Percentiles rank a stretch among this genome's conserved stretches.
Conservation (phyloP, 1,140 invertebrate species). For the Drosophila nigromelanica region DNA sequence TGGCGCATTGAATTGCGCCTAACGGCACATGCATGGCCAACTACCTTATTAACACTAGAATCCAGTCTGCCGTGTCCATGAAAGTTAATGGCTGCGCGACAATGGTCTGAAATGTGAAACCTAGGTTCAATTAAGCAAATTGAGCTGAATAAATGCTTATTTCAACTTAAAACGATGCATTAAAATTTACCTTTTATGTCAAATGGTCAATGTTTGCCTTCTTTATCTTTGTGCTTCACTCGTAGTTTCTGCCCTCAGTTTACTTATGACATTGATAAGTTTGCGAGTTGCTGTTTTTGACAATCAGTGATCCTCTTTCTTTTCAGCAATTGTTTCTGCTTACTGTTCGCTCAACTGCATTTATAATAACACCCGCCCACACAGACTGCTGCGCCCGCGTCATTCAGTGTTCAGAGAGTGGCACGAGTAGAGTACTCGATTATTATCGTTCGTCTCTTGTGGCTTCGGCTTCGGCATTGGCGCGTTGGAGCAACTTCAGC, state of each 20-base stretch:
- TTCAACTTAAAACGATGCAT: neutral
- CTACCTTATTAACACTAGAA: constrained; percentile 50
- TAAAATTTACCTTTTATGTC: too few relatives aligned
- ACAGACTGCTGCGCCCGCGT: constrained; percentile 28
- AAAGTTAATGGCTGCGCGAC: constrained; percentile 8
- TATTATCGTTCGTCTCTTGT: constrained; percentile 47
- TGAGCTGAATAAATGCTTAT: neutral
- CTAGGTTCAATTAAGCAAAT: neutral
- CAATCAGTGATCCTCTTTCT: constrained; percentile 57
- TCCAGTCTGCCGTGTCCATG: constrained; percentile 9
- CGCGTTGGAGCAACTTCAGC: constrained; percentile 58
- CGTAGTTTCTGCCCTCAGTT: neutral
- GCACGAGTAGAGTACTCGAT: constrained; percentile 23
- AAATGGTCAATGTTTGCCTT: too few relatives aligned
- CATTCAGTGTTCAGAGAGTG: constrained; percentile 7
- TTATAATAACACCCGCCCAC: constrained; percentile 44
- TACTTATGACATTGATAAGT: constrained; percentile 29
- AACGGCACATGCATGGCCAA: constrained; percentile 69
- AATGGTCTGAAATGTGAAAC: constrained; percentile 1
- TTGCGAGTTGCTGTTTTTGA: constrained; percentile 19
- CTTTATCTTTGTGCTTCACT: too few relatives aligned
- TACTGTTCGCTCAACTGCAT: constrained; percentile 22
- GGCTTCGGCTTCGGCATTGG: constrained; percentile 36
- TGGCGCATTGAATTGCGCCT: constrained; percentile 50
- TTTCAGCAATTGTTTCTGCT: constrained; percentile 48